Evolutionary conservation across 2,888 invertebrate genomes (phyloP).

Genomic region (Drosophila atripex): DNA sequence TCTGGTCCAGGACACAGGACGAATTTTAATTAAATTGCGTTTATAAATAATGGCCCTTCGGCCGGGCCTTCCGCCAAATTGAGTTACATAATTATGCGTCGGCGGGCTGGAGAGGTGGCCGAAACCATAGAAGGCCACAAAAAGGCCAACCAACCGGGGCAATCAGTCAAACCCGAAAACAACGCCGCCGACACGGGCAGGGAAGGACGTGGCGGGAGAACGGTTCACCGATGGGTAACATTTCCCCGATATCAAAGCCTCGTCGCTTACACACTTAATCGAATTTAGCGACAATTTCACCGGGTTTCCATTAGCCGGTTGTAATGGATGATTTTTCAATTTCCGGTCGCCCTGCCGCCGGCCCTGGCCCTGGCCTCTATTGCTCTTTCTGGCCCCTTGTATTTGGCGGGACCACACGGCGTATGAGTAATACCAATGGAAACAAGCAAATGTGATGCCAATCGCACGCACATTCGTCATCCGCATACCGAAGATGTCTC

Average conservation of each 20-base stretch:
- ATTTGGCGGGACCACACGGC: slow-evolving; percentile 31
- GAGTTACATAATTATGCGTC: slow-evolving; percentile 67
- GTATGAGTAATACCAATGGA: slow-evolving; percentile 56
- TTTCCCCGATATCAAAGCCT: slow-evolving; percentile 56
- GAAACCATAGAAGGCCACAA: slow-evolving; percentile 12
- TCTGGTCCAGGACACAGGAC: slow-evolving; percentile 35
- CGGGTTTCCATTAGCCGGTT: slow-evolving; percentile 69
- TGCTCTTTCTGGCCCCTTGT: slow-evolving; percentile 6
- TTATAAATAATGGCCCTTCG: slow-evolving; percentile 59
- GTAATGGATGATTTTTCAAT: slow-evolving; percentile 79
- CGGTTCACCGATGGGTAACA: slow-evolving; percentile 8
- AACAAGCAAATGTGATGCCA: slow-evolving; percentile 40
- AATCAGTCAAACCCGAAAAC: slow-evolving; percentile 40
- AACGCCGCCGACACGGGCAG: slow-evolving; percentile 19
- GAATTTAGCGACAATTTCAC: slow-evolving; percentile 73
- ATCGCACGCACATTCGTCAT: slow-evolving; percentile 71
- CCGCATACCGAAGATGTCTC: slow-evolving; percentile 7
- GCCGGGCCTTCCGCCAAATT: slow-evolving; percentile 46
- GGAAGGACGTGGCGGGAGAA: not conserved
- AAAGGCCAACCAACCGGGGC: slow-evolving; percentile 14
- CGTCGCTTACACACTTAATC: slow-evolving; percentile 67
- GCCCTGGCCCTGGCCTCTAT: slow-evolving; percentile 33
- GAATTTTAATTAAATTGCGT: slow-evolving; percentile 64
- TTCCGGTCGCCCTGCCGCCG: slow-evolving; percentile 57
- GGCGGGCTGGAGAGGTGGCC: slow-evolving; percentile 34